Evolutionary conservation across 1,140 invertebrate genomes (phyloP).

Genomic region (Heliconius hermathena): DNA sequence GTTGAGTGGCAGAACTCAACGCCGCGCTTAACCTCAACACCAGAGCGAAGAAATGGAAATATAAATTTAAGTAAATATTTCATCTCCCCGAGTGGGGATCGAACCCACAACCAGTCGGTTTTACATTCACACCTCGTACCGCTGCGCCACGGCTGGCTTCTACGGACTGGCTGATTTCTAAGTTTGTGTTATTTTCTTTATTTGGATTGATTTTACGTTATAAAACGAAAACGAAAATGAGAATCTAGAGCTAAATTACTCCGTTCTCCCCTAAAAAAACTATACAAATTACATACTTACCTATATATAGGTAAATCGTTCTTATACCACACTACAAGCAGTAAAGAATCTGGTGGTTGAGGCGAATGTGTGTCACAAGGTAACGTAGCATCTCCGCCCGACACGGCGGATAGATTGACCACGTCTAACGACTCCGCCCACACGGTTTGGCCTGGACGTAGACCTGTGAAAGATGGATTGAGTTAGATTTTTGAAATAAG

Average conservation of each 20-base stretch:
- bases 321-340: constrained; percentile 84
- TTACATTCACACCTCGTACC: too few species aligned
- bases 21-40: too few species aligned
- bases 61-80: too few species aligned
- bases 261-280: not conserved
- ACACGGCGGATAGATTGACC: constrained; percentile 70
- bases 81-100: too few species aligned
- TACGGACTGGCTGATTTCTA: too few species aligned
- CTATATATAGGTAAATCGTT: constrained; percentile 84
- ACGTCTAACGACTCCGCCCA: constrained; percentile 65
- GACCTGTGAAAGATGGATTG: constrained; percentile 47
- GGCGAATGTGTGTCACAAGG: constrained; percentile 83
- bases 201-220: too few species aligned
- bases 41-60: too few species aligned
- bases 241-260: not conserved
- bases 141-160: too few species aligned
- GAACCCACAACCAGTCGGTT: too few species aligned
- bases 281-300: constrained; percentile 48
- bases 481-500: not conserved
- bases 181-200: too few species aligned
- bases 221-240: too few species aligned
- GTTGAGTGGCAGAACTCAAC: too few species aligned
- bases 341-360: constrained; percentile 79
- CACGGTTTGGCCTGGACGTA: constrained; percentile 56
- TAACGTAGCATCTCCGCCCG: constrained; percentile 80